Conservation (phyloP, 2,888 invertebrate genomes). For the Diploptera punctata region DNA sequence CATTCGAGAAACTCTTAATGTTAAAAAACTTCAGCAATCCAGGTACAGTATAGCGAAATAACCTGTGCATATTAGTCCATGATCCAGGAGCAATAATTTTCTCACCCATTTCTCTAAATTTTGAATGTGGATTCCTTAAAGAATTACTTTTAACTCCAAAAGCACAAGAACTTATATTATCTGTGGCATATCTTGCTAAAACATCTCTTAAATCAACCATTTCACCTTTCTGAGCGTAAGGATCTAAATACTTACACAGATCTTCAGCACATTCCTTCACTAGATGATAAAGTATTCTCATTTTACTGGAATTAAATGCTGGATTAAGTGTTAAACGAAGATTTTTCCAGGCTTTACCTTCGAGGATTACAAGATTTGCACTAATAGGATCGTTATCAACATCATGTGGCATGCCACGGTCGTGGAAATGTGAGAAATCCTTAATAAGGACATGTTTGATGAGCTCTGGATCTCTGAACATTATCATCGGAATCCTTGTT, state of each 20-base stretch:
- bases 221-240: conserved; percentile 47
- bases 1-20: conserved; percentile 51
- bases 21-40: conserved; percentile 51
- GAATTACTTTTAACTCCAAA: conserved; percentile 55
- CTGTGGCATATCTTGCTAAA: conserved; percentile 53
- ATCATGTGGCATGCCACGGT: conserved; percentile 66
- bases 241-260: conserved; percentile 57
- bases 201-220: conserved; percentile 47
- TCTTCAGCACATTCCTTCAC: conserved; percentile 63
- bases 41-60: conserved; percentile 51
- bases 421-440: conserved; percentile 70
- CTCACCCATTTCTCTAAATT: conserved; percentile 46
- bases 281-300: conserved; percentile 62
- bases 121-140: conserved; percentile 40
- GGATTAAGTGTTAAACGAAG: conserved; percentile 69
- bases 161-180: conserved; percentile 57
- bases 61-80: conserved; percentile 49
- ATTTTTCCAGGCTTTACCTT: conserved; percentile 67
- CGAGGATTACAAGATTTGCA: conserved; percentile 64
- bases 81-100: conserved; percentile 45
- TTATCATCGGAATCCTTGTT: conserved; percentile 48
- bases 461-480: conserved; percentile 67
- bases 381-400: conserved; percentile 68
- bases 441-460: conserved; percentile 63
- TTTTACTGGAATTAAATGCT: conserved; percentile 69